Evolutionary conservation across 2,797 vertebrate genomes (phyloP), one percentile per base, ranked within the genome.

Genomic region (Carcharodon carcharias): DNA sequence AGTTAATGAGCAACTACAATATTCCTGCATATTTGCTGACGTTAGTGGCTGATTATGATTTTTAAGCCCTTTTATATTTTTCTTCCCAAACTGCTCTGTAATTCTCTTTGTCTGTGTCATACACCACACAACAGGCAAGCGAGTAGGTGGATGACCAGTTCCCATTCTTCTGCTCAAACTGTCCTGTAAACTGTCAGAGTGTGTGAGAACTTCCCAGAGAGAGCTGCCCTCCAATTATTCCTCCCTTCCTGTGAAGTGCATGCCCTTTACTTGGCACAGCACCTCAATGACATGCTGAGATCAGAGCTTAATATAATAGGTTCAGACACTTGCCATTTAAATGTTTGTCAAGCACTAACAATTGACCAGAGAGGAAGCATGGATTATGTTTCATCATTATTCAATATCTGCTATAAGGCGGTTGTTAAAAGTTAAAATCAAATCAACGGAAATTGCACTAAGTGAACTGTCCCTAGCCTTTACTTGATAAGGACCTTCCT

Each of bases 211-310:
- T 31, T 16, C 69, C 28, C 45, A 31, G 94, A 54, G 45, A 45
- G 45, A 56, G 50, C 31, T 54, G 94, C 67, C 28, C 94, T 63
- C 69, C 40, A 93, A 65, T 93, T 93, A 65, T 93, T 67, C 91
- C 61, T 93, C 91, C 56, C 89, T 63, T 92, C 56, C 89, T 61
- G 58, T 63, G 89, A 92, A 92, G 61, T 95, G 69, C 50, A 28
- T 40, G 40, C 50, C 69, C 67, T 95, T 77, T 71, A 95, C 50
- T 35, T 77, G 94, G 31, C 45, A 73, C 31, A 35, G 94, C 69
- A 95, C 45, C 94, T 73, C 94, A 71, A 67, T 56, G 69, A 71
- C 67, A 95, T 73, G 69, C 40, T 95, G 93, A 95, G 93, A 95
- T 63, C 93, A 69, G 65, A 50, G 69, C 14, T 21, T 58, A 31